These are phyloP conservation scores for Pseudorhombus dupliciocellatus DNA, from an alignment of 2,113 vertebrate species.

Conservation along the genomic window DNA sequence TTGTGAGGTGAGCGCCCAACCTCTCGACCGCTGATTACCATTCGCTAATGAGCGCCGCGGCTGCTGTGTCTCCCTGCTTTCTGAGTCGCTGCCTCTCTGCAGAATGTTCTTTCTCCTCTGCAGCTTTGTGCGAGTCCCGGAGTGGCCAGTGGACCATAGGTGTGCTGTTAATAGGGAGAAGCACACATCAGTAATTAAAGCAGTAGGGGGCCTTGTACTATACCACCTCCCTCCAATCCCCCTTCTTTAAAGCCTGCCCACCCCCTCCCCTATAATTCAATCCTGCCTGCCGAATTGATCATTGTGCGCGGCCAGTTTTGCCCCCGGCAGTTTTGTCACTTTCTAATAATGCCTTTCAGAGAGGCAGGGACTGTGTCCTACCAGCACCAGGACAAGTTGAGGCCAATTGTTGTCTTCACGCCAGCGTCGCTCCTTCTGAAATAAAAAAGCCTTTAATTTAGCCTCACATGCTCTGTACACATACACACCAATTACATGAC, in stretches of 20 bases:
- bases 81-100: constrained; percentile 48
- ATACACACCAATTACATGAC: constrained; percentile 4
- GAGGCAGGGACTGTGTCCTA: constrained; percentile 63
- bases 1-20: constrained; percentile 76
- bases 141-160: constrained; percentile 76
- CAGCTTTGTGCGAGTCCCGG: constrained; percentile 74
- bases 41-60: constrained; percentile 83
- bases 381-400: constrained; percentile 64
- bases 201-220: constrained; percentile 80
- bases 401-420: constrained; percentile 71
- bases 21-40: constrained; percentile 83
- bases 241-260: constrained; percentile 59
- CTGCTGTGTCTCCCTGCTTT: constrained; percentile 63
- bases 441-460: constrained; percentile 65
- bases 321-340: constrained; percentile 85
- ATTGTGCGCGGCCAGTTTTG: constrained; percentile 80
- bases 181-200: constrained; percentile 86
- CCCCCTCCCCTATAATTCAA: constrained; percentile 70
- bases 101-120: constrained; percentile 71
- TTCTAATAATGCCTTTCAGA: constrained; percentile 80
- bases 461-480: constrained; percentile 13
- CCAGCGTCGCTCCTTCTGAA: constrained; percentile 48
- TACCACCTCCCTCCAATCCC: constrained; percentile 60
- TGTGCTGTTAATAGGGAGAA: constrained; percentile 79
- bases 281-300: constrained; percentile 78